Base-by-base conservation (phyloP, 1,140 invertebrate species). In the Drosophila simulans region DNA sequence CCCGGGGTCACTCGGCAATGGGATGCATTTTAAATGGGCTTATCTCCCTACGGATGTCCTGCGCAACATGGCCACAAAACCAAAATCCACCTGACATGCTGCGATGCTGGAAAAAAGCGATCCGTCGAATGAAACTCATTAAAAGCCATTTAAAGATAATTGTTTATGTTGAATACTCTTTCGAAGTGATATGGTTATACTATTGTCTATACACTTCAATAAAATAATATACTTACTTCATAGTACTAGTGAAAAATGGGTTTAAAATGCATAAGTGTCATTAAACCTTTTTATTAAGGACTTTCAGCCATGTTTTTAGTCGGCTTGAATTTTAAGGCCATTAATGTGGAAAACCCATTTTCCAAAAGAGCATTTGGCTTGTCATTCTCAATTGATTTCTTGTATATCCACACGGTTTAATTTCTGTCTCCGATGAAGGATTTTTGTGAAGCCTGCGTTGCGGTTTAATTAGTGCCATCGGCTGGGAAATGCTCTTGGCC, bases 381-480 rank as follows among this genome's bases (percentile, higher is more conserved):
- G 25, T 4, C 1, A 1, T 11, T 25, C 51, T 4, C 4, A 7
- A 51, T 12, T 27, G n/a, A 25, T 31, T 15, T 37, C 39, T 52
- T 53, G 39, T 43, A 22, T 2, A 13, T 12, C 45, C 34, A 2
- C 8, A 1, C 5, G 8, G 22, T 12, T 54, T 42, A 8, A n/a
- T 39, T 27, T 37, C 15, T 20, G 22, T 57, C 27, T 13, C 22
- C 4, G 25, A 53, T 42, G 43, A 65, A 66, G 25, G 53, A 45
- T 25, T 59, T 37, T 51, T 35, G 8, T 11, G 5, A 40, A 13
- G 34, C 27, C 52, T 37, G 52, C 52, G 42, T 43, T 70, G 81
- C 35, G 48, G 68, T 73, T 77, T 86, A 84, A 84, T 77, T 77
- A 86, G 46, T 63, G 48, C 37, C 57, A 56, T 58, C 76, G 22